phyloP scores from a whole-genome alignment of 2,113 vertebrate species.

The Bos indicus region DNA sequence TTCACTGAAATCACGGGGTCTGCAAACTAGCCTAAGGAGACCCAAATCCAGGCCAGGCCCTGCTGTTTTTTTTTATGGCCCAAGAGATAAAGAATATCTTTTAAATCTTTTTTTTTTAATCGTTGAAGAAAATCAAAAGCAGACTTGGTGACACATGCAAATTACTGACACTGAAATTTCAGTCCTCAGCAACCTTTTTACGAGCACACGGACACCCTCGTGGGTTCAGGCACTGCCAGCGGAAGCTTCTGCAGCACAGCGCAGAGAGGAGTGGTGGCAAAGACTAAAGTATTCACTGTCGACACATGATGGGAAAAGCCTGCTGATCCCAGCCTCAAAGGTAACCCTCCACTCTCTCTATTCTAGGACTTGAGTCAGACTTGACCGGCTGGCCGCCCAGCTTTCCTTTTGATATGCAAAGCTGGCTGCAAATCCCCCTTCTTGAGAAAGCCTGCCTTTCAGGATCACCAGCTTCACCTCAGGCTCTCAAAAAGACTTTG shows the following conservation, averaged over 20 bases:
- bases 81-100: background rate
- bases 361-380: background rate
- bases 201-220: accelerated
- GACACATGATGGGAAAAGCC: accelerated
- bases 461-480: background rate
- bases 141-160: background rate
- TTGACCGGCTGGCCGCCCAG: accelerated
- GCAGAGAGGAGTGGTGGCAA: accelerated
- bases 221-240: accelerated
- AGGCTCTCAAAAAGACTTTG: background rate
- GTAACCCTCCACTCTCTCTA: background rate
- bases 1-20: background rate
- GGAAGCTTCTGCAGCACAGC: accelerated
- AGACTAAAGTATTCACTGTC: background rate
- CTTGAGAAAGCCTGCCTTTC: background rate
- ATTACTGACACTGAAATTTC: too few species aligned
- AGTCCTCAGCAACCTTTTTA: accelerated
- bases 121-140: background rate
- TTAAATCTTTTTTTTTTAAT: background rate
- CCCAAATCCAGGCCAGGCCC: background rate
- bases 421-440: background rate
- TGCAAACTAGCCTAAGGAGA: too few species aligned
- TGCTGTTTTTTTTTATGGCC: background rate
- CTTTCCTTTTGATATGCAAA: background rate
- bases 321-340: background rate